phyloP scores from a whole-genome alignment of 2,797 vertebrate species.

The Tauraco hartlaubi region DNA sequence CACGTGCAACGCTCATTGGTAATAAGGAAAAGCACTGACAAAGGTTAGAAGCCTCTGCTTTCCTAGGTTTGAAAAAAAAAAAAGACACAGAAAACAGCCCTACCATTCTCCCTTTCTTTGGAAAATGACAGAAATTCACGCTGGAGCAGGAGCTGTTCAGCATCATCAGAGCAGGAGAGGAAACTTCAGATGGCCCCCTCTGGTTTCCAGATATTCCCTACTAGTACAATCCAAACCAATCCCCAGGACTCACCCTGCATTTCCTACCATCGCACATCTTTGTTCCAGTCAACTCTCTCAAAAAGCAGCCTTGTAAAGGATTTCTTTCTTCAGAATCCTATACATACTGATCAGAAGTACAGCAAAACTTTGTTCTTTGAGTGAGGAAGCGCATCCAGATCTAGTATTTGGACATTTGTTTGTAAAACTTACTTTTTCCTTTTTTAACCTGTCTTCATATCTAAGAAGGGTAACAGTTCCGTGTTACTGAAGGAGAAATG shows the following conservation, averaged over 20 bases:
- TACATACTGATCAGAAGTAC: constrained; percentile 17
- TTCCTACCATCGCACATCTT: constrained; percentile 34
- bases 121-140: too few species aligned
- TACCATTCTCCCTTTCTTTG: too few species aligned
- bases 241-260: constrained; percentile 43
- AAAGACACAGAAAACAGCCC: not conserved
- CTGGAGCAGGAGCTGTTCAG: too few species aligned
- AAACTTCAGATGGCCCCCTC: too few species aligned
- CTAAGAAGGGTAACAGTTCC: constrained; percentile 9
- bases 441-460: not conserved
- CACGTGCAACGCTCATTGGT: not conserved
- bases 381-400: constrained; percentile 18
- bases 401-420: not conserved
- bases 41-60: not conserved
- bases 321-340: constrained; percentile 62
- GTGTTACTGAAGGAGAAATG: constrained; percentile 3
- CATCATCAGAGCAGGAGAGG: too few species aligned
- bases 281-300: constrained; percentile 39
- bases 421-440: not conserved
- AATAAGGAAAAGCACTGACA: not conserved
- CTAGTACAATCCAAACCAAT: not conserved
- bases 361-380: constrained; percentile 24
- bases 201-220: not conserved
- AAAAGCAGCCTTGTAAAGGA: constrained; percentile 43
- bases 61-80: not conserved